Base-by-base conservation (phyloP, 1,140 invertebrate genomes). In the Achroia grisella region DNA sequence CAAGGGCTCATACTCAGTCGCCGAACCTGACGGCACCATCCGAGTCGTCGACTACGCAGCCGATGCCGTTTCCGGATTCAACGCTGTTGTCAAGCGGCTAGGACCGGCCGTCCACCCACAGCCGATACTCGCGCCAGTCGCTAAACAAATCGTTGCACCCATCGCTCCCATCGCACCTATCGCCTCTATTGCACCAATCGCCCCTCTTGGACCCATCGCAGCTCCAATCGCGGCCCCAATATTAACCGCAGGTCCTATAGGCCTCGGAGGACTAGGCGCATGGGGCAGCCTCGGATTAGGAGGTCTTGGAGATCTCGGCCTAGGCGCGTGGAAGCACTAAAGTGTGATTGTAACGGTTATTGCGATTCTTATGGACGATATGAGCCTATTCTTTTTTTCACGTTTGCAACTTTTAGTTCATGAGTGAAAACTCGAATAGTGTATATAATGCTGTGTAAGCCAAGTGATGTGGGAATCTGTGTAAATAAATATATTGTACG, bases 11-110 rank as follows among this genome's bases (percentile, higher is more conserved):
- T 90, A 90, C 66, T 87, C 87, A 4, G 60, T 89, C 0, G 76
- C 87, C 12, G 88, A 89, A 48, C 86, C 89, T 28, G 89, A 90
- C 63, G 89, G 89, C 44, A 89, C 88, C 11, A 63, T 87, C 15
- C 61, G 89, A 28, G 85, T 88, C 8, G 89, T 89, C 0, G 81
- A 88, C 48, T 90, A 90, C 67, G 77, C 86, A 14, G 87, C 89
- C 2, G 89, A 89, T 57, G 75, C 86, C 11, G 84, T 87, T 31
- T 49, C 63, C 0, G 79, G 79, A 0, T 83, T 88, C 74, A 87
- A 88, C 66, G 87, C 87, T 4, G 74, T 86, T 31, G 87, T 88
- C 13, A 84, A 85, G 40, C 65, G 87, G 39, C 60, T 87, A 13
- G 87, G 88, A 37, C 82, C 87, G n/a, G 83, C 86, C 4, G 59